A percentile compares a stretch with the other conserved stretches of the same genome.
Conservation (phyloP, 1,140 invertebrate species). For the Cotesia glomerata region DNA sequence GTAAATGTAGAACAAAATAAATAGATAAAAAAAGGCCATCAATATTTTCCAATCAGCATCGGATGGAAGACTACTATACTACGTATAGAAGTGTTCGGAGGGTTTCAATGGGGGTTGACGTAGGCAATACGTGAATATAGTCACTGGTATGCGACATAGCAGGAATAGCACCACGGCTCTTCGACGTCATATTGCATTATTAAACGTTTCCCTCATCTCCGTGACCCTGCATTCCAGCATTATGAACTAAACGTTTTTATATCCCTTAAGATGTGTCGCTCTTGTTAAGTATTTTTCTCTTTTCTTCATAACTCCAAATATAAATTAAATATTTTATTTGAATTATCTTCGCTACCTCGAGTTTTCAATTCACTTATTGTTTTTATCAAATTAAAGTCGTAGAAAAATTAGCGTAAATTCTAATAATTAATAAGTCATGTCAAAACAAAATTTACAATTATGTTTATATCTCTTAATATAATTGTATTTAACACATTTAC, state of each 20-base stretch:
- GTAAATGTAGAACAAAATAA: not conserved
- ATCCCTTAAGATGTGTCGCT: conserved; percentile 30
- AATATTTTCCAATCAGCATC: conserved; percentile 62
- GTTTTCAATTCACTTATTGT: too few relatives aligned
- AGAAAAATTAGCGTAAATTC: too few relatives aligned
- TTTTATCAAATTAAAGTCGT: too few relatives aligned
- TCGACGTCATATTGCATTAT: conserved; percentile 61
- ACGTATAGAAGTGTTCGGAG: conserved; percentile 29
- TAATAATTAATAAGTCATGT: too few relatives aligned
- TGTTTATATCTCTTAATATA: too few relatives aligned
- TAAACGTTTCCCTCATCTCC: conserved; percentile 48
- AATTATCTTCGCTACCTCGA: too few relatives aligned
- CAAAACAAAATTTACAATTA: too few relatives aligned
- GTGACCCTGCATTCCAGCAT: conserved; percentile 56
- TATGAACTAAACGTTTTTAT: conserved; percentile 57
- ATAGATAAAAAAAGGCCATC: conserved; percentile 37
- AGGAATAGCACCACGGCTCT: conserved; percentile 56
- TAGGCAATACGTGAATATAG: conserved; percentile 49
- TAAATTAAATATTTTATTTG: not conserved
- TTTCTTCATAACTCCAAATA: not conserved
- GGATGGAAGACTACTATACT: conserved; percentile 40
- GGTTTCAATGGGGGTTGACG: conserved; percentile 33
- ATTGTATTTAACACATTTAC: too few relatives aligned
- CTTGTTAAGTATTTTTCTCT: not conserved
- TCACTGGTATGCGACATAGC: conserved; percentile 58